phyloP scores from a whole-genome alignment of 2,888 invertebrate species.

The Acrocera orbiculus region DNA sequence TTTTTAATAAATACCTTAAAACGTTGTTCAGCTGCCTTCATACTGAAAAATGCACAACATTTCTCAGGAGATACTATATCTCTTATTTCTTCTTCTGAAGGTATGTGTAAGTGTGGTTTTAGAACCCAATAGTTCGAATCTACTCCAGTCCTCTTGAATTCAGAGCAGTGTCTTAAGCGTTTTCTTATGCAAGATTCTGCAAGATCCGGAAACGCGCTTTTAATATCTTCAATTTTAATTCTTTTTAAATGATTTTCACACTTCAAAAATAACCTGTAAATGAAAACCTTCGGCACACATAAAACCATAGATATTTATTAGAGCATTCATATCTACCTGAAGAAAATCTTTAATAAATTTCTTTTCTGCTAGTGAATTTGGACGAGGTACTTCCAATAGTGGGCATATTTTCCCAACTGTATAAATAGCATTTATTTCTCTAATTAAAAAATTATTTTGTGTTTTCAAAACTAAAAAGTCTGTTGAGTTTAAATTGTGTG shows the following conservation, averaged over 20 bases:
- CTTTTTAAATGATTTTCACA: slow-evolving; percentile 79
- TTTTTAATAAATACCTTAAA: slow-evolving; percentile 53
- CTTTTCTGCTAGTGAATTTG: slow-evolving; percentile 95
- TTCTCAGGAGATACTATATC: slow-evolving; percentile 98
- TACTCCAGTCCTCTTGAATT: slow-evolving; percentile 88
- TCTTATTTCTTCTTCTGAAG: slow-evolving; percentile 94
- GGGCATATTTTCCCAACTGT: slow-evolving; percentile 94
- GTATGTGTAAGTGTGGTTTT: slow-evolving; percentile 84
- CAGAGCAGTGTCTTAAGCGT: slow-evolving; percentile 88
- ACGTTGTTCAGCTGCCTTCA: slow-evolving; percentile 93
- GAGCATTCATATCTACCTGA: slow-evolving; percentile 47
- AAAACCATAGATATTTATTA: neutral
- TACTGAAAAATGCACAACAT: slow-evolving; percentile 95
- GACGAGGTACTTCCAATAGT: slow-evolving; percentile 94
- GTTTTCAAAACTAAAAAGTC: slow-evolving; percentile 92
- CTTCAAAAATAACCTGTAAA: slow-evolving; percentile 95
- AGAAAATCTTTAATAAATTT: slow-evolving; percentile 95
- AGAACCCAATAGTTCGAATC: slow-evolving; percentile 74
- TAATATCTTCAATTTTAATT: slow-evolving; percentile 98
- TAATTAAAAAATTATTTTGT: slow-evolving; percentile 70
- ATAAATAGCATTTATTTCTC: slow-evolving; percentile 77
- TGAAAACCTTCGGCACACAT: slow-evolving; percentile 43
- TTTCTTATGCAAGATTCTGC: slow-evolving; percentile 96
- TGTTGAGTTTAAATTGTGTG: slow-evolving; percentile 53
- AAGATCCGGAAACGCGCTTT: slow-evolving; percentile 91